These are phyloP conservation scores for Urosaurus nigricauda DNA, from an alignment of 2,797 vertebrate species.

Conservation along the genomic window DNA sequence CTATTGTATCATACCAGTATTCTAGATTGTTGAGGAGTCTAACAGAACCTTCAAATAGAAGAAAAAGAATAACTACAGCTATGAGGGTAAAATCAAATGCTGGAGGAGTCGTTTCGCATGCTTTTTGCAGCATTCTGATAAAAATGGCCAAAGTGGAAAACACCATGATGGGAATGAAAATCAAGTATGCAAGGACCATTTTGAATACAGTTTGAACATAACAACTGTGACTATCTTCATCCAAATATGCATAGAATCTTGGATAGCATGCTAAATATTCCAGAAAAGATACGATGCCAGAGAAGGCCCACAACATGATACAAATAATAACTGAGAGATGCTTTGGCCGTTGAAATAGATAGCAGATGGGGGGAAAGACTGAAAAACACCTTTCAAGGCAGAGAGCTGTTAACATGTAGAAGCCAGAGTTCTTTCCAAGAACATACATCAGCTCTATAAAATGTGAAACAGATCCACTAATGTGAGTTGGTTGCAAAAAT, in stretches of 20 bases:
- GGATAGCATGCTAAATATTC: slow-evolving; percentile 77
- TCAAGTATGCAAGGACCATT: slow-evolving; percentile 74
- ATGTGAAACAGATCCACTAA: background rate
- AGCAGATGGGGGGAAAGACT: slow-evolving; percentile 81
- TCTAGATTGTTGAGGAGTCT: slow-evolving; percentile 27
- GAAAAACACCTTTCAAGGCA: slow-evolving; percentile 82
- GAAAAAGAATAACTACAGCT: slow-evolving; percentile 72
- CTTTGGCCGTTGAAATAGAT: slow-evolving; percentile 77
- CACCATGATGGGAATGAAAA: slow-evolving; percentile 80
- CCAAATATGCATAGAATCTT: slow-evolving; percentile 50
- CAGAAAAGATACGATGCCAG: slow-evolving; percentile 74
- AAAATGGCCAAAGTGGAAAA: slow-evolving; percentile 77
- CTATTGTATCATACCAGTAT: background rate
- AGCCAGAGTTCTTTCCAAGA: slow-evolving; percentile 79
- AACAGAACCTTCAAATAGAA: slow-evolving; percentile 80
- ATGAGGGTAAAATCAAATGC: slow-evolving; percentile 79
- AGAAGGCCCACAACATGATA: slow-evolving; percentile 77
- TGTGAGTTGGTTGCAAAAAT: background rate
- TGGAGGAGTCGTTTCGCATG: slow-evolving; percentile 68
- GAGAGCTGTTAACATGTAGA: slow-evolving; percentile 81
- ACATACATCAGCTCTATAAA: background rate
- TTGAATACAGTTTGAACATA: slow-evolving; percentile 74
- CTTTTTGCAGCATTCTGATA: slow-evolving; percentile 74
- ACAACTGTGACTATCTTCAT: slow-evolving; percentile 55
- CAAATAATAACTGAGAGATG: slow-evolving; percentile 75